phyloP scores from a whole-genome alignment of 2,888 invertebrate species.

The Xanthorhoe designata region DNA sequence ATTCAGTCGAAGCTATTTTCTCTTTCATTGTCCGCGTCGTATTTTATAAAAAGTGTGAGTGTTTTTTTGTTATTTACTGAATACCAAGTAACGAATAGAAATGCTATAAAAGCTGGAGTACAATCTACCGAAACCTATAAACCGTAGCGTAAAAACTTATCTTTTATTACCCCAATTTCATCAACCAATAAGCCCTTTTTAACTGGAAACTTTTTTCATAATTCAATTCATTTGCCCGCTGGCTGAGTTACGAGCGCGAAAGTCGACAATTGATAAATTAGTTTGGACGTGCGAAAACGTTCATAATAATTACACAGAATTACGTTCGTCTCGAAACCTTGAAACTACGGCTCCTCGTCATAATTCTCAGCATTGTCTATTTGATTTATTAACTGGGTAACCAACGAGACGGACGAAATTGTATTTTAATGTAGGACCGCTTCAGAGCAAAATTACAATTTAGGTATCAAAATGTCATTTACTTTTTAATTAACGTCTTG shows the following conservation, averaged over 20 bases:
- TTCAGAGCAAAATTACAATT: slow-evolving; percentile 29
- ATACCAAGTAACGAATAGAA: slow-evolving; percentile 1
- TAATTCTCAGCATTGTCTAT: slow-evolving; percentile 40
- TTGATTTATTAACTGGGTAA: slow-evolving; percentile 41
- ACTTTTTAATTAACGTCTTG: slow-evolving; percentile 24
- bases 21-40: background rate
- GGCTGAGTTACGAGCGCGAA: slow-evolving; percentile 37
- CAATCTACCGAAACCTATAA: slow-evolving; percentile 21
- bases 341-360: slow-evolving; percentile 35
- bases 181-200: slow-evolving; percentile 41
- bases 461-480: slow-evolving; percentile 27
- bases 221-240: slow-evolving; percentile 43
- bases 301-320: slow-evolving; percentile 49
- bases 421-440: slow-evolving; percentile 33
- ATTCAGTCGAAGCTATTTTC: slow-evolving; percentile 1
- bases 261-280: slow-evolving; percentile 49
- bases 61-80: background rate
- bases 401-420: slow-evolving; percentile 33
- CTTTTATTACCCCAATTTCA: slow-evolving; percentile 18
- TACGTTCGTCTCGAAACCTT: slow-evolving; percentile 39
- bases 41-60: slow-evolving; percentile 1
- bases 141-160: slow-evolving; percentile 24
- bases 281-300: slow-evolving; percentile 47
- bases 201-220: slow-evolving; percentile 43
- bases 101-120: slow-evolving; percentile 14